These are phyloP conservation scores for Drosophila recens DNA, from an alignment of 2,888 invertebrate species.

Conservation along the genomic window DNA sequence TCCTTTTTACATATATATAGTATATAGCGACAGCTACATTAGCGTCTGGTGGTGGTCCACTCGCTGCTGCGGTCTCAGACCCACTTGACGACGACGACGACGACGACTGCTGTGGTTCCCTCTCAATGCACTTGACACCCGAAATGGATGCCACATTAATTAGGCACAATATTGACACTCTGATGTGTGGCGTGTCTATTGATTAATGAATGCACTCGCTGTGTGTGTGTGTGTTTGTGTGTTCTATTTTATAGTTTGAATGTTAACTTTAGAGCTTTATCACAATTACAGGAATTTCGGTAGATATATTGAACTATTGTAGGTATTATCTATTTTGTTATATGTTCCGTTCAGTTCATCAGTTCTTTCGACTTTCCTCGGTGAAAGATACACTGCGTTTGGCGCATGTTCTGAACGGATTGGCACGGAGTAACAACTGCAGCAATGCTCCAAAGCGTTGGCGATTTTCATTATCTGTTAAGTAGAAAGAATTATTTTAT, in stretches of 20 bases:
- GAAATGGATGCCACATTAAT: slow-evolving; percentile 80
- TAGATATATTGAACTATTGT: background rate
- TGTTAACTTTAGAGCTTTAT: slow-evolving; percentile 14
- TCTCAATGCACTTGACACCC: slow-evolving; percentile 71
- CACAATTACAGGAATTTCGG: slow-evolving; percentile 10
- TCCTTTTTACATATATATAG: slow-evolving; percentile 4
- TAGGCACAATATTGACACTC: slow-evolving; percentile 77
- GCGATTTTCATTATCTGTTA: slow-evolving; percentile 35
- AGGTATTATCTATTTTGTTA: background rate
- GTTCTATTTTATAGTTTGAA: slow-evolving; percentile 42
- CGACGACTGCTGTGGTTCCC: slow-evolving; percentile 25
- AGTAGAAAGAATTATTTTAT: background rate
- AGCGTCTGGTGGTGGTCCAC: slow-evolving; percentile 69
- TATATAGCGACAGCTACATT: slow-evolving; percentile 60
- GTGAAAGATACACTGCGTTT: background rate
- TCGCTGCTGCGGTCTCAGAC: slow-evolving; percentile 28
- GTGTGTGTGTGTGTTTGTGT: slow-evolving; percentile 23
- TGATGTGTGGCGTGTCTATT: slow-evolving; percentile 60
- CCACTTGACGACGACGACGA: slow-evolving; percentile 32
- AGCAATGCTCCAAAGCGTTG: slow-evolving; percentile 56
- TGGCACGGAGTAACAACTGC: slow-evolving; percentile 51
- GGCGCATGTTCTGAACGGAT: slow-evolving; percentile 26
- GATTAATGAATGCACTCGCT: slow-evolving; percentile 66
- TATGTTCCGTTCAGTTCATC: background rate
- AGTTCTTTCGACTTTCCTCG: background rate